Evolutionary conservation across 2,797 vertebrate genomes (phyloP), one percentile per base, ranked within the genome.

Genomic region (Bryconaethiops microstoma): DNA sequence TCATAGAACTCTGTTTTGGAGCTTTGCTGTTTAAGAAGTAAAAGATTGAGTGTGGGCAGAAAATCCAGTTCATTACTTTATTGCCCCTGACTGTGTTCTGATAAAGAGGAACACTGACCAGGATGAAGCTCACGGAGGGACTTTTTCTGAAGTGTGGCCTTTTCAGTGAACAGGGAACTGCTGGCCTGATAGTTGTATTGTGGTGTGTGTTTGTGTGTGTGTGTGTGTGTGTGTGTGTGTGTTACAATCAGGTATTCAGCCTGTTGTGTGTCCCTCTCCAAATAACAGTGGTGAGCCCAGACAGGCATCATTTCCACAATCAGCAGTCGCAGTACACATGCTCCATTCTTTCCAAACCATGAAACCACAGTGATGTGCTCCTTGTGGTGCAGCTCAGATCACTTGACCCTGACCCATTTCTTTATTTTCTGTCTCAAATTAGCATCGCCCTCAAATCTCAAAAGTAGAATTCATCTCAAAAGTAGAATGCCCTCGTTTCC

Each of bases 361-460:
- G 48, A 55, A 29, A 29, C 29, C 29, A 29, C 29, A 29, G 29
- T 63, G n/a, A 71, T 65, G 12, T 16, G 39, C 75, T 52, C 16
- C 12, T 71, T 19, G 5, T 2, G 55, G 29, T 80, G 64, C 54
- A 35, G 75, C 64, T 72, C 67, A 70, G 52, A 68, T 45, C 77
- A 74, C 17, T 21, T 74, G 25, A 69, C 13, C 67, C 21, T 80
- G 86, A 86, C 83, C 86, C 65, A 86, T 74, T 87, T 88, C 23
- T 87, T 78, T 86, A 87, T 85, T 86, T 81, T 83, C 71, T 72
- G 78, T 76, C 77, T 86, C 21, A 82, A 87, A 86, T 86, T 75
- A 87, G 80, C 83, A 60, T 19, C 72, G 81, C 54, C 88, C 88
- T 89, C 73, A 76, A 82, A 85, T 82, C 81, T 74, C 23, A 83